A percentile compares a stretch with the other conserved stretches of the same genome.
phyloP scores from a whole-genome alignment of 2,888 invertebrate species.

The Autographa gamma region DNA sequence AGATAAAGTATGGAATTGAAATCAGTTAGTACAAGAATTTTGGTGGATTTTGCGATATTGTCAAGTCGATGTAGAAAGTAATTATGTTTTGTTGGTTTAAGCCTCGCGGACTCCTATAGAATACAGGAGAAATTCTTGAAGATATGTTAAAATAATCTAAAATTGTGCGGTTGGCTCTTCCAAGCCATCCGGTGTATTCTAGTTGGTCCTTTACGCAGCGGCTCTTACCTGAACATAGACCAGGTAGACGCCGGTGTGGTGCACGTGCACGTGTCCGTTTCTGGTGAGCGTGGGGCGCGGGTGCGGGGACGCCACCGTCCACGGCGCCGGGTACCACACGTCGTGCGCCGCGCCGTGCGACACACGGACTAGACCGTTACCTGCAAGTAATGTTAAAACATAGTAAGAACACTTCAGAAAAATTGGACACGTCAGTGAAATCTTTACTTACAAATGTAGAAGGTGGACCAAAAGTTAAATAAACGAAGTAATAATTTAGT shows the following conservation, averaged over 20 bases:
- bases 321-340: constrained; percentile 91
- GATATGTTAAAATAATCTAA: no score
- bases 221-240: constrained; percentile 91
- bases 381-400: constrained; percentile 67
- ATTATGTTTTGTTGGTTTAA: no score
- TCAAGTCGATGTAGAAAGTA: no score
- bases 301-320: constrained; percentile 90
- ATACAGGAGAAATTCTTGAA: no score
- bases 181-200: neutral
- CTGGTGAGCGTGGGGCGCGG: constrained; percentile 89
- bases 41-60: no score
- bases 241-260: constrained; percentile 92
- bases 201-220: neutral
- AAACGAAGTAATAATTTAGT: no score
- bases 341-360: constrained; percentile 90
- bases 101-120: no score
- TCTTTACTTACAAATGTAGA: no score
- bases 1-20: no score
- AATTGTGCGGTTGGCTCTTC: no score
- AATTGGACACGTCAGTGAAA: neutral
- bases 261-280: constrained; percentile 91
- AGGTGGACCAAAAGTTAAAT: no score
- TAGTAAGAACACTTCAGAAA: neutral
- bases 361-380: constrained; percentile 91
- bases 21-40: no score